These are phyloP conservation scores for Physeter macrocephalus DNA, from an alignment of 2,113 vertebrate species.

Conservation along the genomic window DNA sequence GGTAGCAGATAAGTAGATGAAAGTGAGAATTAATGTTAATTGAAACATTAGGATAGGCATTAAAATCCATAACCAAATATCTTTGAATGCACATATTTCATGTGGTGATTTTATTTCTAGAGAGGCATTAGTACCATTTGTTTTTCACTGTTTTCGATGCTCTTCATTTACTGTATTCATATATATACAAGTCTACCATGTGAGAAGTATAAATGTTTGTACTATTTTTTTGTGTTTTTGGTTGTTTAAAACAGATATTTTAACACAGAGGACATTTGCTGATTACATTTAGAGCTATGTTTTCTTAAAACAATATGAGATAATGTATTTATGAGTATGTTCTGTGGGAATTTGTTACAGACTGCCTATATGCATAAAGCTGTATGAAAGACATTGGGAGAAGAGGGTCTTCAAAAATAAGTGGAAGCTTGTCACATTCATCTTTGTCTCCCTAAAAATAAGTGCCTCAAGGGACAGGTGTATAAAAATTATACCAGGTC, in stretches of 20 bases:
- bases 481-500: not conserved
- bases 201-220: not conserved
- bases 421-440: not conserved
- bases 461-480: not conserved
- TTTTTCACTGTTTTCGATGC: not conserved
- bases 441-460: not conserved
- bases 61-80: not conserved
- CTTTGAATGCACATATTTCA: not conserved
- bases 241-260: not conserved
- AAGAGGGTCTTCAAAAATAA: not conserved
- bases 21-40: not conserved
- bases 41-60: not conserved
- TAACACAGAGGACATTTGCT: not conserved
- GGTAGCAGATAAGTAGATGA: not conserved
- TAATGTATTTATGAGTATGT: not conserved
- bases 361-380: not conserved
- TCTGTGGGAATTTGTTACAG: not conserved
- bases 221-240: not conserved
- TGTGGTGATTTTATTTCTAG: not conserved
- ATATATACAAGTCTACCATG: not conserved
- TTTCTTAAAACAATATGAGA: not conserved
- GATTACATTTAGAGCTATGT: not conserved
- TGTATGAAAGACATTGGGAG: not conserved
- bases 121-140: not conserved
- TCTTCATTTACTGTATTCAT: not conserved